Conservation (phyloP, 2,888 invertebrate species). For the Mythimna impura region DNA sequence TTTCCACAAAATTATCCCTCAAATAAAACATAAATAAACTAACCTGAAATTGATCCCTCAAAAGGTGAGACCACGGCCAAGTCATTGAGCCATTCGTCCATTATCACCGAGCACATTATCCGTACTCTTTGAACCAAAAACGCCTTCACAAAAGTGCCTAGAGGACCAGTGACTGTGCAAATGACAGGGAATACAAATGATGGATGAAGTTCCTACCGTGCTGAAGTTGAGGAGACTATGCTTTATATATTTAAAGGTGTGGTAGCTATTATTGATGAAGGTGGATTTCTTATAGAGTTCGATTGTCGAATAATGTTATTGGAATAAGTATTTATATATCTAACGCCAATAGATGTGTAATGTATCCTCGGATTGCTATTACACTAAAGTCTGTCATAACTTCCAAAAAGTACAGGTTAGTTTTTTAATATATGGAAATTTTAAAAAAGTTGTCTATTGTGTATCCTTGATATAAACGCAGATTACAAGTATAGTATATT, state of each 20-base stretch:
- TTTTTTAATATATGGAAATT: no score
- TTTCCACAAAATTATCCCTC: constrained; percentile 5
- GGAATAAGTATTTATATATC: no score
- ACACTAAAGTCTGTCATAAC: no score
- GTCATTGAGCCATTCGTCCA: constrained; percentile 50
- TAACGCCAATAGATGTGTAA: no score
- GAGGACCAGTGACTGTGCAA: constrained; percentile 53
- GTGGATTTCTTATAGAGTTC: background rate
- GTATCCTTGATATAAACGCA: no score
- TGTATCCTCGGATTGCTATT: no score
- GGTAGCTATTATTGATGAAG: constrained; percentile 20
- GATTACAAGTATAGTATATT: no score
- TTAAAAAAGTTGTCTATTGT: no score
- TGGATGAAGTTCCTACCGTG: constrained; percentile 49
- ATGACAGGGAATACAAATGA: constrained; percentile 63
- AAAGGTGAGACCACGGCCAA: constrained; percentile 20
- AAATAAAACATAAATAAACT: constrained; percentile 29
- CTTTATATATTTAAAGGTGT: constrained; percentile 37
- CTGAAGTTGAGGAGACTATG: constrained; percentile 45
- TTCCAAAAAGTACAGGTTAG: no score
- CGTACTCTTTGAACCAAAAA: constrained; percentile 59
- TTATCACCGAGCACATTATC: constrained; percentile 59
- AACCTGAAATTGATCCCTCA: constrained; percentile 16
- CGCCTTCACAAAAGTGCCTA: constrained; percentile 59
- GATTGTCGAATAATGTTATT: no score